These are phyloP conservation scores for Drosophila grimshawi DNA, from an alignment of 1,140 invertebrate species.

Conservation along the genomic window DNA sequence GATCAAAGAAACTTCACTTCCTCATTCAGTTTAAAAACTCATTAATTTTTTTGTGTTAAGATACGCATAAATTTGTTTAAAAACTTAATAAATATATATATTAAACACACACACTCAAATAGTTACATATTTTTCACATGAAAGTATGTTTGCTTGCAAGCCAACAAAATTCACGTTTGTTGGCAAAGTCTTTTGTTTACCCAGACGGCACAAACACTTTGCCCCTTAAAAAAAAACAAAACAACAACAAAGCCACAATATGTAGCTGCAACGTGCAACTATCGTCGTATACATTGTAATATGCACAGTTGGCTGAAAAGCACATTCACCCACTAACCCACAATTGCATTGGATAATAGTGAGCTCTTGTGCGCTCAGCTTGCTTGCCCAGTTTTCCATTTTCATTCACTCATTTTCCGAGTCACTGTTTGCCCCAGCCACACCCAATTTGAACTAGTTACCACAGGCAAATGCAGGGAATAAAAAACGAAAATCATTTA, in stretches of 20 bases:
- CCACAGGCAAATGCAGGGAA: slow-evolving; percentile 34
- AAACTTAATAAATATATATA: background rate
- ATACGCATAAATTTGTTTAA: background rate
- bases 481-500: slow-evolving; percentile 30
- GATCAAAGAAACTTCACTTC: slow-evolving; percentile 49
- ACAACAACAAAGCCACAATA: slow-evolving; percentile 7
- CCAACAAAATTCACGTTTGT: slow-evolving; percentile 23
- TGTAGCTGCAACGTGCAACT: slow-evolving; percentile 21
- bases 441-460: slow-evolving; percentile 52
- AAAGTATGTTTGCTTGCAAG: slow-evolving; percentile 2
- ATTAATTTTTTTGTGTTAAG: slow-evolving; percentile 30
- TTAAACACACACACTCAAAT: background rate
- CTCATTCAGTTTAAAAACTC: slow-evolving; percentile 41
- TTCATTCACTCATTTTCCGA: slow-evolving; percentile 46
- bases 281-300: slow-evolving; percentile 63
- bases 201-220: slow-evolving; percentile 6
- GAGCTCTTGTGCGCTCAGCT: slow-evolving; percentile 12
- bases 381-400: slow-evolving; percentile 59
- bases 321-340: slow-evolving; percentile 82
- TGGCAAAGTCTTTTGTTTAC: slow-evolving; percentile 40
- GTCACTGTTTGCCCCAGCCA: slow-evolving; percentile 33
- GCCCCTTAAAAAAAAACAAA: background rate
- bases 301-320: slow-evolving; percentile 58
- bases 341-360: slow-evolving; percentile 59
- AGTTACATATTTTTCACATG: slow-evolving; percentile 5